A percentile compares a stretch with the other conserved stretches of the same genome.
Conservation (phyloP, 2,888 invertebrate genomes). For the Mimas tiliae region DNA sequence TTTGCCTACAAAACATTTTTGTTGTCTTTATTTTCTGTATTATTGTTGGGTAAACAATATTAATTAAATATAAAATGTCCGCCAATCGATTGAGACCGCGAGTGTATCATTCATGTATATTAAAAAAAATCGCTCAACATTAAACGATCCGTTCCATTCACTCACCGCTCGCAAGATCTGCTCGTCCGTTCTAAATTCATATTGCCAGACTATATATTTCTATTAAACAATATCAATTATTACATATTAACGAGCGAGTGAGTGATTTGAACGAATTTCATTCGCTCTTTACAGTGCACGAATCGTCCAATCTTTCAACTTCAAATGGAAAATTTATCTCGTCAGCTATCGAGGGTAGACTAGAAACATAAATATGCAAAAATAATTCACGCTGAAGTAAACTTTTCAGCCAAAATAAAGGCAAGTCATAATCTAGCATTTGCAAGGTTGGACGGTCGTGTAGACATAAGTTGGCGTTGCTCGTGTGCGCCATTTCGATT, state of each 20-base stretch:
- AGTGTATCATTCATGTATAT: constrained; percentile 8
- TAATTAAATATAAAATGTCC: not conserved
- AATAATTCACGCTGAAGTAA: not conserved
- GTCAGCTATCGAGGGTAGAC: not conserved
- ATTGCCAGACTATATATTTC: constrained; percentile 39
- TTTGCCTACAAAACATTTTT: not conserved
- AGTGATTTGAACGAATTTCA: constrained; percentile 32
- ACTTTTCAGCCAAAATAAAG: not conserved
- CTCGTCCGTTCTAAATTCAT: constrained; percentile 49
- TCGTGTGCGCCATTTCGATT: constrained; percentile 4
- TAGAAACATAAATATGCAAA: not conserved
- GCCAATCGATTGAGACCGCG: constrained; percentile 17
- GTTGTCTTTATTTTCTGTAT: not conserved
- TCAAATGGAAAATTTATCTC: not conserved
- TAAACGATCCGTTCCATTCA: constrained; percentile 38
- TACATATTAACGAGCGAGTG: constrained; percentile 31
- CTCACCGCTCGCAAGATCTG: constrained; percentile 41
- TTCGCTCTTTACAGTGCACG: constrained; percentile 17
- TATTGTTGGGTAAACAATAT: not conserved
- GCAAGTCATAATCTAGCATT: not conserved
- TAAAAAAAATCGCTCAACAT: not conserved
- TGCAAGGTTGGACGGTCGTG: not conserved
- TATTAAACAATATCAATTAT: constrained; percentile 36
- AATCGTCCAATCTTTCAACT: not conserved
- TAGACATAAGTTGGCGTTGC: not conserved